phyloP scores from a whole-genome alignment of 2,888 invertebrate genomes.

The Diabrotica balteata region DNA sequence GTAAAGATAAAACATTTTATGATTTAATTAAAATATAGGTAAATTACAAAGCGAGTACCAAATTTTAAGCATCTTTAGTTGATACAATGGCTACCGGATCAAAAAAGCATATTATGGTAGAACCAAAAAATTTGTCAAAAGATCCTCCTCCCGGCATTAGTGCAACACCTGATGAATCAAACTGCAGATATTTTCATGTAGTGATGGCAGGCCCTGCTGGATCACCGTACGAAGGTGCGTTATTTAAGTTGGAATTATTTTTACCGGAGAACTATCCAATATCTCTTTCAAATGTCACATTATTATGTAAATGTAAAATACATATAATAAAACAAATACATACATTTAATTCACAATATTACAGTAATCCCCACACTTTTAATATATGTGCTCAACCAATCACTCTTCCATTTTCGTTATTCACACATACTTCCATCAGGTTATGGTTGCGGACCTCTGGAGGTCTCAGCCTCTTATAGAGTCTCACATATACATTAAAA shows the following conservation, averaged over 20 bases:
- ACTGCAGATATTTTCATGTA: conserved; percentile 93
- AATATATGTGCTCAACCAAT: no score
- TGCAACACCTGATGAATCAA: conserved; percentile 93
- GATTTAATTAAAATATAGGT: conserved; percentile 3
- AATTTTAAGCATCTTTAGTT: not conserved
- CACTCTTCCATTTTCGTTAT: no score
- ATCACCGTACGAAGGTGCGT: conserved; percentile 98
- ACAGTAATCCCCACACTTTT: no score
- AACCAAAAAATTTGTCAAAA: conserved; percentile 95
- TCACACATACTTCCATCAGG: no score
- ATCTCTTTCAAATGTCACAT: conserved; percentile 99
- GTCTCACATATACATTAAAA: no score
- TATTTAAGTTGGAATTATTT: conserved; percentile 97
- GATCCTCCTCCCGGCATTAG: conserved; percentile 99
- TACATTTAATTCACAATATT: no score
- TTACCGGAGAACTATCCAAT: conserved; percentile 99
- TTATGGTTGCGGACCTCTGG: no score
- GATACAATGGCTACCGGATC: conserved; percentile 56
- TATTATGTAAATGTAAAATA: no score
- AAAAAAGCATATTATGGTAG: conserved; percentile 91
- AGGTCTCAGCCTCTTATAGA: no score
- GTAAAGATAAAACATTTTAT: not conserved
- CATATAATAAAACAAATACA: no score
- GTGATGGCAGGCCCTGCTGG: conserved; percentile 93
- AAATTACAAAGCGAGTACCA: conserved; percentile 20